Percentiles rank a stretch among this genome's conserved stretches.
Conservation (phyloP, 1,140 invertebrate genomes). For the Pseudomyrmex sp. region DNA sequence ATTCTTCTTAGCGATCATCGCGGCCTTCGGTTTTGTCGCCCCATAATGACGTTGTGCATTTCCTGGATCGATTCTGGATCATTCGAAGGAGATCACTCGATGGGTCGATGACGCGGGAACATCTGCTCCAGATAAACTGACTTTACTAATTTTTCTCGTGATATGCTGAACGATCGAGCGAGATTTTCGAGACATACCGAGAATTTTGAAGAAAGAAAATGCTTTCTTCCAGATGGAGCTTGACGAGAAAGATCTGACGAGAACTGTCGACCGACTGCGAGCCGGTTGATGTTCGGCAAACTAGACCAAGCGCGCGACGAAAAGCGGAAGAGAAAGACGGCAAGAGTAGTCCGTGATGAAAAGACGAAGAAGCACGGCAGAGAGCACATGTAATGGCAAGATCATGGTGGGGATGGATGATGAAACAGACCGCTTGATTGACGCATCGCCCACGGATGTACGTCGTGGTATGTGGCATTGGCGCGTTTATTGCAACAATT, state of each 20-base stretch:
- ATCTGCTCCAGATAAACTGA: not conserved
- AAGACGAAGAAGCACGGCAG: constrained; percentile 21
- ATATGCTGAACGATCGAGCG: not conserved
- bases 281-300: constrained; percentile 28
- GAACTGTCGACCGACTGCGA: constrained; percentile 47
- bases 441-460: constrained; percentile 33
- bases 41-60: not conserved
- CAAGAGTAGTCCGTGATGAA: not conserved
- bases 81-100: not conserved
- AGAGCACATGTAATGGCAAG: constrained; percentile 1
- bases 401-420: constrained; percentile 61
- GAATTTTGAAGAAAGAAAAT: too few relatives aligned
- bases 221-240: not conserved
- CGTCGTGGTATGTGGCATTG: not conserved
- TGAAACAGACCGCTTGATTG: constrained; percentile 64
- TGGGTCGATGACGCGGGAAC: not conserved
- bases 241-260: not conserved
- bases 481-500: too few relatives aligned
- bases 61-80: not conserved
- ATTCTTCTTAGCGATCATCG: not conserved
- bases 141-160: not conserved
- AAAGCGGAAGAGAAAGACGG: not conserved
- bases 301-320: not conserved
- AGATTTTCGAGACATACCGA: not conserved
- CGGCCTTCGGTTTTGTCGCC: not conserved